phyloP scores from a whole-genome alignment of 1,140 invertebrate species.

The Brachionus rubens region DNA sequence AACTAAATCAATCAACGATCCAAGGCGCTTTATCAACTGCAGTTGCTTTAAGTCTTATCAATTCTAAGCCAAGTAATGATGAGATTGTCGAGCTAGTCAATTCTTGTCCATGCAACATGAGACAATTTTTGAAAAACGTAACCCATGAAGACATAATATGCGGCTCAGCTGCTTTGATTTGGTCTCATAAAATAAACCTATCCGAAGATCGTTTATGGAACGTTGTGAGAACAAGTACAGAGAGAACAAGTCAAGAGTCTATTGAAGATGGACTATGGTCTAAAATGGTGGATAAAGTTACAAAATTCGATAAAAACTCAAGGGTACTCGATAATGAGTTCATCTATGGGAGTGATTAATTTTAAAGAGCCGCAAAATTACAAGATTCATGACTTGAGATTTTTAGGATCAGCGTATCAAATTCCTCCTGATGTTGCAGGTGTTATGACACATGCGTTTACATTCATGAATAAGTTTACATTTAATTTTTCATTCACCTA shows the following conservation, averaged over 20 bases:
- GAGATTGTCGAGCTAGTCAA: not conserved
- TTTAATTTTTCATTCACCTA: constrained; percentile 45
- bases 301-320: constrained; percentile 13
- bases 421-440: not conserved
- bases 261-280: constrained; percentile 3
- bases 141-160: constrained; percentile 5
- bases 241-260: not conserved
- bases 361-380: not conserved
- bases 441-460: constrained; percentile 35
- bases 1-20: not conserved
- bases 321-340: constrained; percentile 39
- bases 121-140: not conserved
- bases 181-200: not conserved
- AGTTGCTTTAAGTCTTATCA: not conserved
- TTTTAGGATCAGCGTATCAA: constrained; percentile 20
- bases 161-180: constrained; percentile 32
- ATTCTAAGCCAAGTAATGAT: not conserved
- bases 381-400: constrained; percentile 3
- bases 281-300: constrained; percentile 36
- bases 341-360: constrained; percentile 34
- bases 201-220: not conserved
- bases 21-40: constrained; percentile 21
- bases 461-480: constrained; percentile 9
- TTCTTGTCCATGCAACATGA: constrained; percentile 42
- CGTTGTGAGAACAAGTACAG: not conserved